Conservation (phyloP, 2,797 vertebrate species). For the Microctenopoma lineatum region DNA sequence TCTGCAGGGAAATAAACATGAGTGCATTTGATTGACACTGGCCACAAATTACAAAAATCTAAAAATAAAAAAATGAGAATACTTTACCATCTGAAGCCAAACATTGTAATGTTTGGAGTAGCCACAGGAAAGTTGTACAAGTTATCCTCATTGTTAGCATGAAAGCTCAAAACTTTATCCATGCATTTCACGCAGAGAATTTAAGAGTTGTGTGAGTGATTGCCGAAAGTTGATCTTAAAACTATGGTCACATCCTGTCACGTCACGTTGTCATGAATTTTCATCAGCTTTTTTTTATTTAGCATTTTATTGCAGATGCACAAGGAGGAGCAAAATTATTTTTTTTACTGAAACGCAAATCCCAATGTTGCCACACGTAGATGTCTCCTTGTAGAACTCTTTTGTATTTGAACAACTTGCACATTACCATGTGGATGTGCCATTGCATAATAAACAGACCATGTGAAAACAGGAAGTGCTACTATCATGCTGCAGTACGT, state of each 20-base stretch:
- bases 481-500: background rate
- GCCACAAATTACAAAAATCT: background rate
- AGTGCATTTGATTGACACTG: background rate
- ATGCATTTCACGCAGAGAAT: slow-evolving; percentile 12
- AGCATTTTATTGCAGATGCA: background rate
- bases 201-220: slow-evolving; percentile 16
- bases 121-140: slow-evolving; percentile 40
- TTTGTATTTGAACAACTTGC: background rate
- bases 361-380: slow-evolving; percentile 10
- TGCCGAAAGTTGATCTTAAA: background rate
- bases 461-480: slow-evolving; percentile 8
- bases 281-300: background rate
- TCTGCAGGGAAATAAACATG: background rate
- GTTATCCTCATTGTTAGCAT: slow-evolving; percentile 53
- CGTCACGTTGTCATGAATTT: background rate
- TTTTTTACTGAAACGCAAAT: background rate
- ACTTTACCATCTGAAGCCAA: slow-evolving; percentile 63
- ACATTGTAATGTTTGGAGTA: slow-evolving; percentile 52
- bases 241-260: background rate
- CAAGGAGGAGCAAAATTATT: background rate
- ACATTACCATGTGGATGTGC: background rate
- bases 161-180: background rate
- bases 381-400: background rate
- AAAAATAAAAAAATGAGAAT: slow-evolving; percentile 13
- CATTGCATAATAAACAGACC: slow-evolving; percentile 16